Evolutionary conservation across 2,113 vertebrate species (phyloP).

Genomic region (Myiagra hebetior): DNA sequence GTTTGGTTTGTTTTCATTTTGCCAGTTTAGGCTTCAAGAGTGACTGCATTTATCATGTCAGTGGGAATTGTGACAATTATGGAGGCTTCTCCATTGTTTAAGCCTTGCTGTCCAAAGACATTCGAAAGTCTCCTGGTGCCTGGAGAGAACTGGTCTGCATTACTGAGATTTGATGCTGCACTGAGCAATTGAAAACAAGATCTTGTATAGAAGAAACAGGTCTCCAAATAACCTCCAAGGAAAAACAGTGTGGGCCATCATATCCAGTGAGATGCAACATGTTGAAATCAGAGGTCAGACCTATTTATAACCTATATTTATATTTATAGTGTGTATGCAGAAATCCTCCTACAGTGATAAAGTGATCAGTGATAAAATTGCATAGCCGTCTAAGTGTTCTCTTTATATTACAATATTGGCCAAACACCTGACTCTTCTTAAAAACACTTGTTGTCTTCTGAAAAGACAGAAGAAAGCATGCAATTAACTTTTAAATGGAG

Average conservation of each 20-base stretch:
- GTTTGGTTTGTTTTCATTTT: neutral
- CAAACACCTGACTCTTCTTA: neutral
- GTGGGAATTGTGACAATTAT: neutral
- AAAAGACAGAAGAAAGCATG: neutral
- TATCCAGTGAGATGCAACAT: neutral
- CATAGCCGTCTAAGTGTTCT: neutral
- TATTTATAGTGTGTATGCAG: neutral
- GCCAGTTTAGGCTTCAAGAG: neutral
- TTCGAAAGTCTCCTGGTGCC: neutral
- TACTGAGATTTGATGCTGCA: fast-evolving
- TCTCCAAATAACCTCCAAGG: neutral
- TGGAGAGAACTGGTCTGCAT: neutral
- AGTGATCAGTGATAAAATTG: neutral
- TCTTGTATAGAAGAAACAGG: neutral
- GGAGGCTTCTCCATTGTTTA: neutral
- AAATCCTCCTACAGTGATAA: neutral
- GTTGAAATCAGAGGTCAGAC: neutral
- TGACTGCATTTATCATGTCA: neutral
- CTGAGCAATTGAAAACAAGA: neutral
- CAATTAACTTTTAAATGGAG: neutral
- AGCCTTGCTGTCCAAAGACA: neutral
- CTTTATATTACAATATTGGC: neutral
- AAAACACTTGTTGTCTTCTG: neutral
- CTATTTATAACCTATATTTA: neutral
- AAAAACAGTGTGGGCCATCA: neutral